Evolutionary conservation across 2,888 invertebrate species (phyloP).

Genomic region (Embidobia sp.): DNA sequence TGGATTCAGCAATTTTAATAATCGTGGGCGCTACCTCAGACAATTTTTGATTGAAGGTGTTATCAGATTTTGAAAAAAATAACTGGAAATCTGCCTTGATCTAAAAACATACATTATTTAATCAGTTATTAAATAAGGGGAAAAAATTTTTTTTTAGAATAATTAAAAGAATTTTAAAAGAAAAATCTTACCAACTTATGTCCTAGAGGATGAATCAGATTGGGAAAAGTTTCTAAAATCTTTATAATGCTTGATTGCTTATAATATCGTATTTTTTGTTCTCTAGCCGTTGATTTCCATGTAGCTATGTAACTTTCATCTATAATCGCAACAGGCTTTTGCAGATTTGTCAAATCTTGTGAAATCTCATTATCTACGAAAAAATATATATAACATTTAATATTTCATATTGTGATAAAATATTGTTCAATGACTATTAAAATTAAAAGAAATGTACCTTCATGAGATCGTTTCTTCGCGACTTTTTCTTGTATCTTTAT

Average conservation of each 20-base stretch:
- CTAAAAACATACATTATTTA: conserved; percentile 2
- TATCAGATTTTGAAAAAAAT: not conserved
- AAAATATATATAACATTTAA: no score
- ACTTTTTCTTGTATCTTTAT: not conserved
- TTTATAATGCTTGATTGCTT: not conserved
- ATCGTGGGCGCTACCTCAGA: not conserved
- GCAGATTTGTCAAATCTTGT: conserved; percentile 26
- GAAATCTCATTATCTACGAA: conserved; percentile 11
- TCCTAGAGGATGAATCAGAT: conserved; percentile 23
- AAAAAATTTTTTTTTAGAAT: not conserved
- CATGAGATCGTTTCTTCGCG: not conserved
- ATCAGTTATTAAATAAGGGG: not conserved
- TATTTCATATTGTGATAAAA: no score
- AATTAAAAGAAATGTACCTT: conserved; percentile 6
- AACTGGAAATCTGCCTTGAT: conserved; percentile 6
- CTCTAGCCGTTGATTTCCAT: conserved; percentile 18
- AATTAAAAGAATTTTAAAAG: no score
- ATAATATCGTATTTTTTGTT: conserved; percentile 25
- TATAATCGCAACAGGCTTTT: conserved; percentile 29
- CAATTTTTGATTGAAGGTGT: not conserved
- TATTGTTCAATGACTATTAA: no score
- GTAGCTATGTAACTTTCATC: conserved; percentile 32
- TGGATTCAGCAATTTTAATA: not conserved
- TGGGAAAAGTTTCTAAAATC: conserved; percentile 15
- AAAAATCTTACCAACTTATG: conserved; percentile 24